Conservation (phyloP, 1,140 invertebrate species). For the Eumeta japonica region DNA sequence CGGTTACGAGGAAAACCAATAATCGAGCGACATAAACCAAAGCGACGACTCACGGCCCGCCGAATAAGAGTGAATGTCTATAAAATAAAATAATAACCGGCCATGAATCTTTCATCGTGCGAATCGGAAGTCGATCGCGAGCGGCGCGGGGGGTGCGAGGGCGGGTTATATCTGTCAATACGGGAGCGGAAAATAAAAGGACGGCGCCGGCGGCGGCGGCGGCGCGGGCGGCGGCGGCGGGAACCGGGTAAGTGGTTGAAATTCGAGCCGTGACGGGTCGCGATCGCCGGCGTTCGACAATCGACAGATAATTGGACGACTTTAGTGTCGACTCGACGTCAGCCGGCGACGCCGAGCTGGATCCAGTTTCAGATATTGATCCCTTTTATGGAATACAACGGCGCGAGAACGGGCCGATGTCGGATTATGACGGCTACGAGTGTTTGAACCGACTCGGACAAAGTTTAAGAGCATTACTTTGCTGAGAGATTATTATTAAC, state of each 20-base stretch:
- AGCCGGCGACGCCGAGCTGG: too few species aligned
- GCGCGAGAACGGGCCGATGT: too few species aligned
- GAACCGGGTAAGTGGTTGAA: slow-evolving; percentile 43
- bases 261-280: slow-evolving; percentile 41
- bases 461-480: too few species aligned
- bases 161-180: slow-evolving; percentile 40
- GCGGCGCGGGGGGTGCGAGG: too few species aligned
- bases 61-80: slow-evolving; percentile 51
- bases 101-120: slow-evolving; percentile 42
- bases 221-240: too few species aligned
- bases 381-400: too few species aligned
- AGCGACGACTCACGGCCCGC: slow-evolving; percentile 41
- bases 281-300: slow-evolving; percentile 36
- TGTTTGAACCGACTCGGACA: too few species aligned
- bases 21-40: slow-evolving; percentile 43
- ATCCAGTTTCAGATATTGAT: too few species aligned
- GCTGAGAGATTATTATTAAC: too few species aligned
- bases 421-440: too few species aligned
- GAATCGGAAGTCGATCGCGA: too few species aligned
- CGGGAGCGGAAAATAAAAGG: slow-evolving; percentile 29
- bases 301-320: slow-evolving; percentile 44
- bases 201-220: slow-evolving; percentile 22
- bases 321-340: slow-evolving; percentile 33
- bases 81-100: slow-evolving; percentile 56
- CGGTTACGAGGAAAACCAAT: too few species aligned